Percentiles rank a stretch among this genome's conserved stretches.
These are phyloP conservation scores for Sesamia inferens DNA, from an alignment of 2,888 invertebrate genomes.

Conservation along the genomic window DNA sequence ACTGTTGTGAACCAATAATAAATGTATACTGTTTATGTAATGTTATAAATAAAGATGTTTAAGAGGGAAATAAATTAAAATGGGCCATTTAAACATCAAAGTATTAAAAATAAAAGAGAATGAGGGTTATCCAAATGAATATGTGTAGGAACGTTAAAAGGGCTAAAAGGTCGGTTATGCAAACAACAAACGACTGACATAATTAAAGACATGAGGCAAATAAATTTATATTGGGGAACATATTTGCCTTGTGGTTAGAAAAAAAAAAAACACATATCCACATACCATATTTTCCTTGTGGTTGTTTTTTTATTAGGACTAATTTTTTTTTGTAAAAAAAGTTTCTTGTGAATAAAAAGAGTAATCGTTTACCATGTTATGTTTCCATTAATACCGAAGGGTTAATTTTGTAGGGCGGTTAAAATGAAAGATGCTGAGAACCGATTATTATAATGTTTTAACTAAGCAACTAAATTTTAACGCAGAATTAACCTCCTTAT, in stretches of 20 bases:
- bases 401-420: not conserved
- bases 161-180: conserved; percentile 24
- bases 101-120: conserved; percentile 3
- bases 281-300: not conserved
- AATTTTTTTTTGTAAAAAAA: conserved; percentile 31
- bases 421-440: not conserved
- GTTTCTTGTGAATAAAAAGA: conserved; percentile 19
- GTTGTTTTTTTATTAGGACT: conserved; percentile 19
- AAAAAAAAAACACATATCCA: too few species aligned
- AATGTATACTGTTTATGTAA: not conserved
- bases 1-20: not conserved
- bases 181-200: conserved; percentile 40
- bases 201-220: conserved; percentile 35
- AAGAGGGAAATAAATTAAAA: not conserved
- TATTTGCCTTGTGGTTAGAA: conserved; percentile 15
- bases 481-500: conserved; percentile 12
- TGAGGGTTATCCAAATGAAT: conserved; percentile 11
- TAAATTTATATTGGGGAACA: conserved; percentile 31
- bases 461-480: conserved; percentile 31
- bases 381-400: conserved; percentile 21
- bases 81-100: not conserved
- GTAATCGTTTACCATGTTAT: conserved; percentile 34
- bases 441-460: conserved; percentile 15
- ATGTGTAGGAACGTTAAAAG: conserved; percentile 30
- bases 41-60: not conserved